These are phyloP conservation scores for Pyrgus malvae DNA, from an alignment of 2,888 invertebrate genomes.

Conservation along the genomic window DNA sequence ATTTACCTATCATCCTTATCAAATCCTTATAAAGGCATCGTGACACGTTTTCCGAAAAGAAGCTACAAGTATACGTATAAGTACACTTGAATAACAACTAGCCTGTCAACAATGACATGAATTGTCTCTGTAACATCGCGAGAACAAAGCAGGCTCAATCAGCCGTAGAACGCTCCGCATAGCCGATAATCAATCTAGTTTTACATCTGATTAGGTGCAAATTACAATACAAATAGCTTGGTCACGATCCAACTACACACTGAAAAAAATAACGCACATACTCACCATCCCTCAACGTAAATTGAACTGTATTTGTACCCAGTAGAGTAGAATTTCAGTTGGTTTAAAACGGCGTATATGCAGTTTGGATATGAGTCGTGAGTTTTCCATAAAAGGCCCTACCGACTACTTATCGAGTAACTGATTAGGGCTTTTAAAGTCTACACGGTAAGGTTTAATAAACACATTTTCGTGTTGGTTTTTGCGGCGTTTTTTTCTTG, in stretches of 20 bases:
- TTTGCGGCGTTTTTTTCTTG: constrained; percentile 41
- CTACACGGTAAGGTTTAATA: constrained; percentile 45
- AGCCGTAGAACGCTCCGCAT: constrained; percentile 51
- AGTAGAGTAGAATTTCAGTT: neutral
- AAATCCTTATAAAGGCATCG: neutral
- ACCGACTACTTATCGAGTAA: constrained; percentile 37
- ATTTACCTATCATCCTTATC: no score
- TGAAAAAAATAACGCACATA: constrained; percentile 31
- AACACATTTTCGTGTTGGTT: constrained; percentile 16
- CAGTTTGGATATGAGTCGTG: constrained; percentile 30
- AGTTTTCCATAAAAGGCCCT: constrained; percentile 43
- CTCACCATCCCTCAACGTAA: constrained; percentile 6
- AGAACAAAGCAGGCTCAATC: constrained; percentile 60
- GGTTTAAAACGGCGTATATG: neutral
- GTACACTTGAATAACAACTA: constrained; percentile 29
- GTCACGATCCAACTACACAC: constrained; percentile 61
- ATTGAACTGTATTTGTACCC: constrained; percentile 27
- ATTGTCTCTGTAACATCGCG: constrained; percentile 55
- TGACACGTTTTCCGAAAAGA: constrained; percentile 10
- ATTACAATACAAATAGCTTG: constrained; percentile 76
- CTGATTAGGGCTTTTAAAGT: constrained; percentile 46
- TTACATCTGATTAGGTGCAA: constrained; percentile 79
- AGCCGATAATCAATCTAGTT: constrained; percentile 77
- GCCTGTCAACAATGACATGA: constrained; percentile 49
- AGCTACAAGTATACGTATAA: constrained; percentile 12